Percentiles rank a stretch among this genome's conserved stretches.
Evolutionary conservation across 2,797 vertebrate species (phyloP).

Genomic region (Philypnodon macrostomus): DNA sequence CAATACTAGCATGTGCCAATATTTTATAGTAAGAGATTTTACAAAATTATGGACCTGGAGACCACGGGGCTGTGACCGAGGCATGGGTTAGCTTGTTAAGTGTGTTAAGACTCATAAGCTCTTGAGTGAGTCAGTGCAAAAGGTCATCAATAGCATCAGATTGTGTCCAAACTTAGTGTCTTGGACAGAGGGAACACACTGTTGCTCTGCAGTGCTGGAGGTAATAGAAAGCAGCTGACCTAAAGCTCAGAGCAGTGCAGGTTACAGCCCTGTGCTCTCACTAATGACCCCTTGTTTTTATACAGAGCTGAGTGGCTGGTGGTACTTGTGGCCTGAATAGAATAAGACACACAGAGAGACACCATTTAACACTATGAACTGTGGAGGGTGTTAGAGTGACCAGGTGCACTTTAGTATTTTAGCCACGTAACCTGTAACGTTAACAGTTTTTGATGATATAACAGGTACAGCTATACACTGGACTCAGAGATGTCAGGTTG

Average conservation of each 20-base stretch:
- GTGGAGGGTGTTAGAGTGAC: constrained; percentile 30
- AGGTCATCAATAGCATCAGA: constrained; percentile 56
- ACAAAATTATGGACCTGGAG: constrained; percentile 17
- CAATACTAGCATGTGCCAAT: constrained; percentile 42
- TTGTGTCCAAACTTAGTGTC: constrained; percentile 41
- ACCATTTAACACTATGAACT: constrained; percentile 49
- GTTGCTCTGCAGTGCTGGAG: constrained; percentile 36
- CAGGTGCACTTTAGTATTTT: too few relatives aligned
- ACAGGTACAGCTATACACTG: too few relatives aligned
- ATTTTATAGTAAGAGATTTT: constrained; percentile 32
- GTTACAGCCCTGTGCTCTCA: constrained; percentile 50
- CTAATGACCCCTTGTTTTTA: constrained; percentile 73
- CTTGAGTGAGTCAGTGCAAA: constrained; percentile 29
- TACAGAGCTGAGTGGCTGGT: constrained; percentile 54
- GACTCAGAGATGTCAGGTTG: too few relatives aligned
- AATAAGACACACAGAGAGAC: constrained; percentile 43
- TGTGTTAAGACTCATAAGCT: constrained; percentile 19
- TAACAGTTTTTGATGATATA: too few relatives aligned
- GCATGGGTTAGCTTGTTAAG: constrained; percentile 27
- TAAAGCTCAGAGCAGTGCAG: constrained; percentile 61
- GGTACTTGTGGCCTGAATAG: constrained; percentile 72
- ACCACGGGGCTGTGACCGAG: constrained; percentile 19
- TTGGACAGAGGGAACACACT: constrained; percentile 35
- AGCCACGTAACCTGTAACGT: too few relatives aligned
- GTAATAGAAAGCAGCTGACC: constrained; percentile 76